Evolutionary conservation across 2,797 vertebrate species (phyloP).

Genomic region (Ficedula albicollis): DNA sequence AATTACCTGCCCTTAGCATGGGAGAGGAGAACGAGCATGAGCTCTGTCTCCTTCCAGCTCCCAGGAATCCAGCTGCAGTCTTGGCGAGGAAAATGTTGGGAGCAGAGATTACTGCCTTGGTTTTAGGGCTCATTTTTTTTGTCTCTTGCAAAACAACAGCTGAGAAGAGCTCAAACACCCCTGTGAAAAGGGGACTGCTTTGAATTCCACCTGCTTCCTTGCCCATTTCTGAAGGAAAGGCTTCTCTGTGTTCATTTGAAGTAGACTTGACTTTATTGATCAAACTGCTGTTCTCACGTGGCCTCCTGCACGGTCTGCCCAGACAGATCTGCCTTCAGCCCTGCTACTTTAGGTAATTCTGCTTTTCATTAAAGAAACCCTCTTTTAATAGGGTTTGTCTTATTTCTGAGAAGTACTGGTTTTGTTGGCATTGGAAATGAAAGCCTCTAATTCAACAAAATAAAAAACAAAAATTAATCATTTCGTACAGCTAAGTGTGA

Average conservation of each 20-base stretch:
- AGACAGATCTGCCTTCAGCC: background rate
- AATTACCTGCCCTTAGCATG: constrained; percentile 56
- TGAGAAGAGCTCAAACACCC: background rate
- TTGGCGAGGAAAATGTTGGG: background rate
- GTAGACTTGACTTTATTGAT: background rate
- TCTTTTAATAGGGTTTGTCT: background rate
- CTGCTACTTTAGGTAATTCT: background rate
- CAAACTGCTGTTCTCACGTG: accelerated
- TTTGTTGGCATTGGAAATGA: background rate
- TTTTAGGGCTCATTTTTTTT: background rate
- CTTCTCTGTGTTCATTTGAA: accelerated
- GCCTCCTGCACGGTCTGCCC: background rate
- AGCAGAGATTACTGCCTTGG: background rate
- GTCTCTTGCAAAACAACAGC: background rate
- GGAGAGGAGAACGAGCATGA: background rate
- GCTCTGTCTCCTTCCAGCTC: background rate
- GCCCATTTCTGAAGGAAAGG: accelerated
- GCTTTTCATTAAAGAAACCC: background rate
- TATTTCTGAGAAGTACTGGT: background rate
- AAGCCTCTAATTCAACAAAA: background rate
- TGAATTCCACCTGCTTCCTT: background rate
- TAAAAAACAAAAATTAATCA: too few relatives aligned
- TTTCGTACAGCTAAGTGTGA: background rate
- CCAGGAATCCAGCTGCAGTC: background rate
- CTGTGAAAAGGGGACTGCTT: background rate